A percentile compares a stretch with the other conserved stretches of the same genome.
Conservation (phyloP, 2,888 invertebrate genomes). For the Smittia sp. region DNA sequence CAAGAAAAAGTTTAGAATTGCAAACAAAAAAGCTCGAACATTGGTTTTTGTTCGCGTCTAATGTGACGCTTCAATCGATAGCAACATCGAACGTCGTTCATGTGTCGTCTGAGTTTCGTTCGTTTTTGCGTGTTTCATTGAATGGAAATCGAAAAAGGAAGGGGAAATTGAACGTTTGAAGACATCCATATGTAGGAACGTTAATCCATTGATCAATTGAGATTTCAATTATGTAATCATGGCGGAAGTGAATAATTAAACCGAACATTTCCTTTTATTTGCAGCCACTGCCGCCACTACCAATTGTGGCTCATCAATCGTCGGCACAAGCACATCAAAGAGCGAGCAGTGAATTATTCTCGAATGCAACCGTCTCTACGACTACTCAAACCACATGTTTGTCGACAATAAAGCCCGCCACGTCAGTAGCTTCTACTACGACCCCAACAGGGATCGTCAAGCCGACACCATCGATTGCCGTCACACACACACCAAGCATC, state of each 20-base stretch:
- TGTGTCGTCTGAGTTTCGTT: background rate
- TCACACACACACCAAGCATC: conserved; percentile 58
- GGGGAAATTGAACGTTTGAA: too few species aligned
- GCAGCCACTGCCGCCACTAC: conserved; percentile 36
- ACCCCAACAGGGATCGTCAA: conserved; percentile 39
- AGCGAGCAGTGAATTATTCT: background rate
- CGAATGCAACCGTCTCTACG: background rate
- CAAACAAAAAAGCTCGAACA: too few species aligned
- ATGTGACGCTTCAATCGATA: background rate
- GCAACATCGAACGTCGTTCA: background rate
- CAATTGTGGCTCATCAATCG: background rate
- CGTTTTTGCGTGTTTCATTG: too few species aligned
- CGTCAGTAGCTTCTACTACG: conserved; percentile 1
- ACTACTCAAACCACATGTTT: conserved; percentile 29
- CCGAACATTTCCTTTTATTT: background rate
- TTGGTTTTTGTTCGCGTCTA: too few species aligned
- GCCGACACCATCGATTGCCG: conserved; percentile 57
- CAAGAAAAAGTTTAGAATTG: too few species aligned
- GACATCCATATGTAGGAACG: background rate
- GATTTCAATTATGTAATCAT: background rate
- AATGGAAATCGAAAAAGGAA: too few species aligned
- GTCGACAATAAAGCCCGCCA: conserved; percentile 17
- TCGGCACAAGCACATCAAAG: background rate
- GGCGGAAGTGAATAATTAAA: background rate
- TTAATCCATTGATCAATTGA: background rate